Conservation (phyloP, 1,140 invertebrate species). For the Proales similis region DNA sequence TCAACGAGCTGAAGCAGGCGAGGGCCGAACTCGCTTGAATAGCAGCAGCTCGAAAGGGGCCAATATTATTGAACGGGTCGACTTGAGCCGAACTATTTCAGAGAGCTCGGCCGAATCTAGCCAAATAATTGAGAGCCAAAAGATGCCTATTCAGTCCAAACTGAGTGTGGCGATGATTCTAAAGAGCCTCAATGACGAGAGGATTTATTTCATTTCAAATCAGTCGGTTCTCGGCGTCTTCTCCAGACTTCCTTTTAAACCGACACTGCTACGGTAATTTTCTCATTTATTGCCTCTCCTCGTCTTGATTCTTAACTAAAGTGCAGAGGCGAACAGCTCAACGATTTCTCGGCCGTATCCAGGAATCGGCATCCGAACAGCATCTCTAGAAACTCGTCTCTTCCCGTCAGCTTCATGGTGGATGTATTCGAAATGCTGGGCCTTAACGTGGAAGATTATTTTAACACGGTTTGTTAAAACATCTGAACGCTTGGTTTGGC, state of each 20-base stretch:
- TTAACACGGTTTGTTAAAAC: slow-evolving; percentile 1
- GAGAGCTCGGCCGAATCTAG: slow-evolving; percentile 25
- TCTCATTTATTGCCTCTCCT: no score
- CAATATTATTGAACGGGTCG: background rate
- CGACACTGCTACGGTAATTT: no score
- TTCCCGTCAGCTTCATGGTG: slow-evolving; percentile 8
- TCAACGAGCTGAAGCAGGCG: background rate
- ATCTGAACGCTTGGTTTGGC: background rate
- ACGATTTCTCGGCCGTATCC: slow-evolving; percentile 5
- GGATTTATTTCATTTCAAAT: slow-evolving; percentile 9
- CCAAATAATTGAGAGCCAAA: background rate
- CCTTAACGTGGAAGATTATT: slow-evolving; percentile 24
- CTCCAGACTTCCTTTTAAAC: slow-evolving; percentile 12
- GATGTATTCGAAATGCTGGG: slow-evolving; percentile 13
- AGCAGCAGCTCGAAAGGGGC: background rate
- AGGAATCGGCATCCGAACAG: slow-evolving; percentile 7
- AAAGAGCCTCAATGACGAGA: slow-evolving; percentile 12
- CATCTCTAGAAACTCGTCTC: background rate
- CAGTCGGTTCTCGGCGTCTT: slow-evolving; percentile 13
- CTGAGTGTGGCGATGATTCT: slow-evolving; percentile 13
- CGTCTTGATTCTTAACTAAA: no score
- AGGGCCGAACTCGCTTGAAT: background rate
- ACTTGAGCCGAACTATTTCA: slow-evolving; percentile 13
- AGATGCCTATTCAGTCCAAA: background rate
- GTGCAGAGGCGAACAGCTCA: background rate